Evolutionary conservation across 1,140 invertebrate genomes (phyloP).

Genomic region (Dendrolimus punctatus): DNA sequence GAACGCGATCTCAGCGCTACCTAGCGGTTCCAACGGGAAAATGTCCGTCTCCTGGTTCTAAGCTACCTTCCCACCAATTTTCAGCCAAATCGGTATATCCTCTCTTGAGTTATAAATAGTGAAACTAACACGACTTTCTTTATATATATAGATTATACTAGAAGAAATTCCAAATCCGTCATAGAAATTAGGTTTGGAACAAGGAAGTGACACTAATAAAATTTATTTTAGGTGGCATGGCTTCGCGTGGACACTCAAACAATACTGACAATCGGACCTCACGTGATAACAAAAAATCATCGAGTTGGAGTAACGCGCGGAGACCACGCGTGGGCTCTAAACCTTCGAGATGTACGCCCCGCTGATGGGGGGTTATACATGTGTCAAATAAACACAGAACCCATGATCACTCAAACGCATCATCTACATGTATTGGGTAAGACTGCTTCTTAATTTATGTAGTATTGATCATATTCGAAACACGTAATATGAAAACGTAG

Average conservation of each 20-base stretch:
- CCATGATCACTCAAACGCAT: conserved; percentile 89
- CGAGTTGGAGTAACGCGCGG: conserved; percentile 83
- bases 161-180: too few relatives aligned
- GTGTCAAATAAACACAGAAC: conserved; percentile 92
- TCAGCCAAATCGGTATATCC: too few relatives aligned
- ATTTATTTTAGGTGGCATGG: conserved; percentile 82
- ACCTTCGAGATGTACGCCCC: conserved; percentile 81
- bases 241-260: conserved; percentile 89
- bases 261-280: conserved; percentile 86
- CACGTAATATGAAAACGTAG: too few relatives aligned
- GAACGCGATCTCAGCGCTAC: too few relatives aligned
- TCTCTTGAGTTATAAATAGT: too few relatives aligned
- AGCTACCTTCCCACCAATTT: too few relatives aligned
- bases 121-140: too few relatives aligned
- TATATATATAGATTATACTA: too few relatives aligned
- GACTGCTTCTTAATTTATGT: conserved; percentile 20
- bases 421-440: conserved; percentile 89
- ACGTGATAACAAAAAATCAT: conserved; percentile 90
- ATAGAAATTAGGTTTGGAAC: too few relatives aligned
- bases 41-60: too few relatives aligned
- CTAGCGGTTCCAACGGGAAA: too few relatives aligned
- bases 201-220: background rate
- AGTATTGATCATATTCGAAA: too few relatives aligned
- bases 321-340: conserved; percentile 84
- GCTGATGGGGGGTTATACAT: conserved; percentile 86